These are phyloP conservation scores for Megaleporinus macrocephalus DNA, from an alignment of 2,113 vertebrate species.

Conservation along the genomic window DNA sequence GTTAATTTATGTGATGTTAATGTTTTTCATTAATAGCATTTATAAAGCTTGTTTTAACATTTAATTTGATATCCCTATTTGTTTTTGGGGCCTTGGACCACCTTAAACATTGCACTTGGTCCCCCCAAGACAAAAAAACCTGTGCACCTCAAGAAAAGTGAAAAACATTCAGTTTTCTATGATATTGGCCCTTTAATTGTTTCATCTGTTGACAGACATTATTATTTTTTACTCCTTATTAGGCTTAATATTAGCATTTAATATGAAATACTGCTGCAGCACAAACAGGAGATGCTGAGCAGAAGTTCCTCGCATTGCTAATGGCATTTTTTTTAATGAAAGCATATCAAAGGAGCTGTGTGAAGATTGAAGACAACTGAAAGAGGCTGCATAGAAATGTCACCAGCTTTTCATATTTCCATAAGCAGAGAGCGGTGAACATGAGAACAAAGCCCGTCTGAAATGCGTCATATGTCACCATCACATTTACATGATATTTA, in stretches of 20 bases:
- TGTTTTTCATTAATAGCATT: no score
- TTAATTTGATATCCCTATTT: no score
- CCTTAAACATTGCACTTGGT: no score
- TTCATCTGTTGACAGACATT: no score
- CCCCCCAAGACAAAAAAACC: no score
- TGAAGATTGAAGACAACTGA: neutral
- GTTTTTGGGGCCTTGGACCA: no score
- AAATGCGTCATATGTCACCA: neutral
- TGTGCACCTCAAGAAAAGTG: no score
- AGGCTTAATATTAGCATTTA: neutral
- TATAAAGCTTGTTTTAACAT: no score
- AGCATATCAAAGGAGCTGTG: neutral
- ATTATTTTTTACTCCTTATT: no score
- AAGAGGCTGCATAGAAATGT: neutral
- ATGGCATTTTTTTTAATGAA: neutral
- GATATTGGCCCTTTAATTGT: no score
- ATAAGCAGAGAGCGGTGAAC: slow-evolving; percentile 19
- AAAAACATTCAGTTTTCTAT: no score
- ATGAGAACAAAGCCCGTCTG: slow-evolving; percentile 42
- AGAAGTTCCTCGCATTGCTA: neutral
- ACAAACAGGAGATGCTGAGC: neutral
- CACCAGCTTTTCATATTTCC: neutral
- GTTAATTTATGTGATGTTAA: no score
- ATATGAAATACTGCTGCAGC: neutral
- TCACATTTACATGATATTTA: slow-evolving; percentile 44